These are phyloP conservation scores for Lampris megalopsis DNA, from an alignment of 2,113 vertebrate genomes.

Conservation along the genomic window DNA sequence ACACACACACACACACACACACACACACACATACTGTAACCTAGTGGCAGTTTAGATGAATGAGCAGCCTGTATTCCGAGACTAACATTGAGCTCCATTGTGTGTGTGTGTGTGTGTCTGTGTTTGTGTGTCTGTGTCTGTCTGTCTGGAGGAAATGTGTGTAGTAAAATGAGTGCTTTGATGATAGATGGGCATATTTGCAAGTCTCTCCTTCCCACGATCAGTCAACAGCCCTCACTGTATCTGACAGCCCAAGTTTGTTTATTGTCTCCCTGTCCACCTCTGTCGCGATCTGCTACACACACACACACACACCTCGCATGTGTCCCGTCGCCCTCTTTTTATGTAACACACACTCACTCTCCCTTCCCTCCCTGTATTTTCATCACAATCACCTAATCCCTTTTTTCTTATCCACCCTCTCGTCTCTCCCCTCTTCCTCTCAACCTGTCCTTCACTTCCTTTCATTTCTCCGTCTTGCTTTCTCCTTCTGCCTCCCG, in stretches of 20 bases:
- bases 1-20: conserved; percentile 5
- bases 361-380: too few species aligned
- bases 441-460: too few species aligned
- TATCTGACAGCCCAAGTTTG: not conserved
- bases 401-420: too few species aligned
- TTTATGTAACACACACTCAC: too few species aligned
- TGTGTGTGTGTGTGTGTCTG: conserved; percentile 11
- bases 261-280: conserved; percentile 8
- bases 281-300: too few species aligned
- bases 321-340: too few species aligned
- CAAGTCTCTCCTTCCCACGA: conserved; percentile 59
- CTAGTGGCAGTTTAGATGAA: conserved; percentile 35
- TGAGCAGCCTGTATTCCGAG: conserved; percentile 36
- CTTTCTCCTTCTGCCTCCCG: conserved; percentile 12
- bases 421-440: too few species aligned
- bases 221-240: conserved; percentile 35
- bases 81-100: conserved; percentile 42
- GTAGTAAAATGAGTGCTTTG: conserved; percentile 39
- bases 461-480: not conserved
- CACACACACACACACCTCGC: too few species aligned
- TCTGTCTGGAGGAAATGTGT: conserved; percentile 21
- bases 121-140: not conserved
- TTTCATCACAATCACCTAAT: too few species aligned
- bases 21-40: not conserved
- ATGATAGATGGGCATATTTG: conserved; percentile 44